Percentiles rank a stretch among this genome's conserved stretches.
Evolutionary conservation across 2,113 vertebrate species (phyloP).

Genomic region (Rhadina sibilatrix): DNA sequence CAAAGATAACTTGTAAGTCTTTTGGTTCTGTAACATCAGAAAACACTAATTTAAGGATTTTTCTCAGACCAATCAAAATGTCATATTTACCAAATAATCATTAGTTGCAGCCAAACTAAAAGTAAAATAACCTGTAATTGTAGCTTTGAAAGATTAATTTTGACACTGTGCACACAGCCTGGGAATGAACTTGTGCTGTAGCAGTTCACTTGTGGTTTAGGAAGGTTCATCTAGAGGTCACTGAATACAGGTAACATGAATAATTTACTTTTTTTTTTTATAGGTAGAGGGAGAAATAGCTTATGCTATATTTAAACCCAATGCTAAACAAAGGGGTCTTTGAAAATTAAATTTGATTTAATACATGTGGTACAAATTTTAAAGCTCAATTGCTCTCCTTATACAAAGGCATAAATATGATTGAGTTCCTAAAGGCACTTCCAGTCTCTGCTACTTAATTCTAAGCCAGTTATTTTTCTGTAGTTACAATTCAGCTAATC

Average conservation of each 20-base stretch:
- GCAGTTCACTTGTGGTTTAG: slow-evolving; percentile 12
- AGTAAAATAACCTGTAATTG: slow-evolving; percentile 45
- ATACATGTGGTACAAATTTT: slow-evolving; percentile 23
- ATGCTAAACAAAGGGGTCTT: slow-evolving; percentile 53
- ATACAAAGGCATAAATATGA: slow-evolving; percentile 7
- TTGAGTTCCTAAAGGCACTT: slow-evolving; percentile 29
- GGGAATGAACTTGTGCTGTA: not conserved
- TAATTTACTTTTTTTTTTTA: slow-evolving; percentile 56
- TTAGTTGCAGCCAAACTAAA: slow-evolving; percentile 44
- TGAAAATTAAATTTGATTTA: slow-evolving; percentile 37
- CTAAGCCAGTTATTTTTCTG: not conserved
- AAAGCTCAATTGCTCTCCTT: slow-evolving; percentile 24
- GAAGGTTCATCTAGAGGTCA: slow-evolving; percentile 52
- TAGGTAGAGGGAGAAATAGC: not conserved
- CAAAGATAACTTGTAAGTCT: not conserved
- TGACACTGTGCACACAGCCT: not conserved
- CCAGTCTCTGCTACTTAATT: slow-evolving; percentile 7
- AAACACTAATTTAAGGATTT: slow-evolving; percentile 10
- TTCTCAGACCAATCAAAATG: slow-evolving; percentile 12
- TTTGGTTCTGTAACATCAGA: not conserved
- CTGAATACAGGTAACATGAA: slow-evolving; percentile 53
- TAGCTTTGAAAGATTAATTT: slow-evolving; percentile 46
- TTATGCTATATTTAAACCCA: slow-evolving; percentile 31
- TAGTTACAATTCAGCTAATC: not conserved
- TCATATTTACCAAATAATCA: slow-evolving; percentile 47